Conservation (phyloP, 2,113 vertebrate genomes). For the Platichthys stellatus region DNA sequence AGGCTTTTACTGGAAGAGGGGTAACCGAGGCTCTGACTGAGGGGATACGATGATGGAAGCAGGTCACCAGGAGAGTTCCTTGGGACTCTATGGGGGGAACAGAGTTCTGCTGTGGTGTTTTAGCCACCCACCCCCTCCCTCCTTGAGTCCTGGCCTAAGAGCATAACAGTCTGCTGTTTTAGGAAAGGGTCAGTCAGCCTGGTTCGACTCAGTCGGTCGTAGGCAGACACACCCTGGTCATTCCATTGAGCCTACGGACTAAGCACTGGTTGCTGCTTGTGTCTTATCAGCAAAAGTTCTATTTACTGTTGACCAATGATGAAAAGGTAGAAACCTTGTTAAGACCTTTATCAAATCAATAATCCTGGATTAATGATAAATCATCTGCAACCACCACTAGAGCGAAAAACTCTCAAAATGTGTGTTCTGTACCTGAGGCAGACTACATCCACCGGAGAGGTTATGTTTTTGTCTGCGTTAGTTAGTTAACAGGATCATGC, state of each 20-base stretch:
- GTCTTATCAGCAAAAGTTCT: not conserved
- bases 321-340: not conserved
- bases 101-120: slow-evolving; percentile 38
- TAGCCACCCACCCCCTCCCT: slow-evolving; percentile 4
- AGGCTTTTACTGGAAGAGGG: slow-evolving; percentile 56
- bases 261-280: slow-evolving; percentile 10
- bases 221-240: slow-evolving; percentile 36
- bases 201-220: slow-evolving; percentile 41
- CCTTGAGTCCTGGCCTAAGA: slow-evolving; percentile 37
- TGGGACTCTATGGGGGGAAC: slow-evolving; percentile 21
- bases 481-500: no score
- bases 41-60: slow-evolving; percentile 59
- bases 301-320: not conserved
- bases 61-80: slow-evolving; percentile 50
- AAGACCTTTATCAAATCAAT: not conserved
- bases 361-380: not conserved
- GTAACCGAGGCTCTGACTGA: slow-evolving; percentile 38
- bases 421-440: not conserved
- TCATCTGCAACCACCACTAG: not conserved
- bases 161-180: slow-evolving; percentile 57
- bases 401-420: not conserved
- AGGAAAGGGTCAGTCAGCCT: slow-evolving; percentile 46
- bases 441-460: not conserved
- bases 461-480: not conserved
- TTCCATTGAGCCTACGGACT: slow-evolving; percentile 25